These are phyloP conservation scores for Drosophila lowei DNA, from an alignment of 1,140 invertebrate species.

Conservation along the genomic window DNA sequence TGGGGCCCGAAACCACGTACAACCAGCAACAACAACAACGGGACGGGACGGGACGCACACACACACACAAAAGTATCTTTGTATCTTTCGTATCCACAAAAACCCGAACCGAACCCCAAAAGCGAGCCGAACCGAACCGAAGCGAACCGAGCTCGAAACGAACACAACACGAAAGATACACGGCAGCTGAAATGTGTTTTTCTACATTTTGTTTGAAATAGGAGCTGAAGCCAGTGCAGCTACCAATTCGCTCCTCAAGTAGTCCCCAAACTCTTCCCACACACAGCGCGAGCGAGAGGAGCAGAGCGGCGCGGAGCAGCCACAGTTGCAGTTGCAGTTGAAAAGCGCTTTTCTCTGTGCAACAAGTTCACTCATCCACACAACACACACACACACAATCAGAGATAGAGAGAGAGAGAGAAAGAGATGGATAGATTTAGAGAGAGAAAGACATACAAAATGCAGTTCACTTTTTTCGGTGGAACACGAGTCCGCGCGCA, in stretches of 20 bases:
- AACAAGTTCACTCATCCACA: slow-evolving; percentile 74
- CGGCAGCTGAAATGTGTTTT: slow-evolving; percentile 82
- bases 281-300: slow-evolving; percentile 50
- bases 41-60: slow-evolving; percentile 16
- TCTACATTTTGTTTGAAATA: slow-evolving; percentile 83
- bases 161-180: slow-evolving; percentile 63
- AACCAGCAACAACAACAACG: too few relatives aligned
- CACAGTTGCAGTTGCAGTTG: slow-evolving; percentile 36
- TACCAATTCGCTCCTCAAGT: slow-evolving; percentile 83
- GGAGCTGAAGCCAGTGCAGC: slow-evolving; percentile 83
- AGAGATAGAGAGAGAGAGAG: slow-evolving; percentile 7
- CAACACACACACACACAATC: slow-evolving; percentile 14
- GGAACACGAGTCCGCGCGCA: slow-evolving; percentile 68
- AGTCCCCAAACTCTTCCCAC: slow-evolving; percentile 83
- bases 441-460: slow-evolving; percentile 43
- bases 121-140: slow-evolving; percentile 38
- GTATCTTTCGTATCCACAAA: slow-evolving; percentile 33
- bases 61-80: slow-evolving; percentile 15
- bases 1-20: slow-evolving; percentile 4
- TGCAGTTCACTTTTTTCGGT: slow-evolving; percentile 51
- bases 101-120: slow-evolving; percentile 47
- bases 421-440: slow-evolving; percentile 13
- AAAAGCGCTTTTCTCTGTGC: slow-evolving; percentile 70
- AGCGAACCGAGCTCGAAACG: slow-evolving; percentile 33
- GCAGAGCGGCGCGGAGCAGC: slow-evolving; percentile 4